phyloP scores from a whole-genome alignment of 2,113 vertebrate species.

The Saimiri boliviensis region DNA sequence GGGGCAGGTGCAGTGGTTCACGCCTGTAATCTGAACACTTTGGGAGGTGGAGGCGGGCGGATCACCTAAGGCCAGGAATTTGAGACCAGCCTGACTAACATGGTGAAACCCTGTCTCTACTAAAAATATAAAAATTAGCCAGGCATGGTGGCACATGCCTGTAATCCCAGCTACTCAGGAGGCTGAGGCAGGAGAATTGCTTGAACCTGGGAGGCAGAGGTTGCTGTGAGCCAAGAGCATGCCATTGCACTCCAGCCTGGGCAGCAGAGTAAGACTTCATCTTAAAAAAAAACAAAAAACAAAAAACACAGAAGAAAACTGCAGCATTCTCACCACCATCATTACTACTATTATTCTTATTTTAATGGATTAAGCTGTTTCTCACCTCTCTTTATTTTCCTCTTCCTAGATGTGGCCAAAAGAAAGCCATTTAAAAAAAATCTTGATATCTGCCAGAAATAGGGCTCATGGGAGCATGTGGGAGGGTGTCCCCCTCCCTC shows the following conservation, averaged over 20 bases:
- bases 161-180: neutral
- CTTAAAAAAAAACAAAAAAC: neutral
- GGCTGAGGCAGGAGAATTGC: neutral
- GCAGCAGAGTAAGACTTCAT: rapidly evolving
- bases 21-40: neutral
- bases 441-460: neutral
- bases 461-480: neutral
- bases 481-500: neutral
- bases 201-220: neutral
- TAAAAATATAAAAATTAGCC: neutral
- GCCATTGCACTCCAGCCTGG: neutral
- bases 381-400: neutral
- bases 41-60: neutral
- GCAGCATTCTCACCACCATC: rapidly evolving
- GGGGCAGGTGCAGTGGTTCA: neutral
- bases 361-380: neutral
- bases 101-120: neutral
- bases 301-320: no score
- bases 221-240: neutral
- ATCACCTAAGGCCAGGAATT: neutral
- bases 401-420: neutral
- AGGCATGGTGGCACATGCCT: neutral
- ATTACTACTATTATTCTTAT: neutral
- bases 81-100: neutral
- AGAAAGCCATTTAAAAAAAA: neutral